Conservation (phyloP, 2,888 invertebrate species). For the Hemistola chrysoprasaria region DNA sequence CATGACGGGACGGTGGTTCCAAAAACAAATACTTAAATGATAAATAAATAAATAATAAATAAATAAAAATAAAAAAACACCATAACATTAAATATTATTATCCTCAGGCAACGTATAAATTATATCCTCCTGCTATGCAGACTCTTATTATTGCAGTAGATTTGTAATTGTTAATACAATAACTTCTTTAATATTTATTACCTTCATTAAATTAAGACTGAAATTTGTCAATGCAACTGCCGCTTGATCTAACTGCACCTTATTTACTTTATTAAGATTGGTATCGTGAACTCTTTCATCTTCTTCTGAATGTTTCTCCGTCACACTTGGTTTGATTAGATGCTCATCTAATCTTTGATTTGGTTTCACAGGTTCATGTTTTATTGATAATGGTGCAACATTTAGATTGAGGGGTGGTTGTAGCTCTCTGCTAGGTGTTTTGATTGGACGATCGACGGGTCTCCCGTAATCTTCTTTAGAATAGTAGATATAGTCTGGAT, state of each 20-base stretch:
- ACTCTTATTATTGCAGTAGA: too few species aligned
- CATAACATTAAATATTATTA: too few species aligned
- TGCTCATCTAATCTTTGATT: too few species aligned
- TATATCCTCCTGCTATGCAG: too few species aligned
- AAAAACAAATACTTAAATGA: too few species aligned
- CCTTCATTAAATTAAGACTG: constrained; percentile 26
- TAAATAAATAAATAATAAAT: too few species aligned
- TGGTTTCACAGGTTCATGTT: neutral
- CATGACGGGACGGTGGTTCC: too few species aligned
- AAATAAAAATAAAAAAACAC: too few species aligned
- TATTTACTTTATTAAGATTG: neutral
- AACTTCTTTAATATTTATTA: too few species aligned
- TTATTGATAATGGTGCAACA: constrained; percentile 1
- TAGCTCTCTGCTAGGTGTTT: neutral
- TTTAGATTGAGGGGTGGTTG: neutral
- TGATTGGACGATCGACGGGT: neutral
- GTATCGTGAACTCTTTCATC: neutral
- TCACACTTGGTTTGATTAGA: neutral
- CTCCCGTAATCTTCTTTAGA: constrained; percentile 8
- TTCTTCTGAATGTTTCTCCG: neutral
- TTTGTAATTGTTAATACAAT: too few species aligned
- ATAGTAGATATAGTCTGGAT: constrained; percentile 18
- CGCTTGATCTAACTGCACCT: constrained; percentile 11
- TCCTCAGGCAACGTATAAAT: too few species aligned
- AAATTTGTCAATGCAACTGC: constrained; percentile 22